These are phyloP conservation scores for Ichneumoninae sp. DNA, from an alignment of 2,888 invertebrate species.

Conservation along the genomic window DNA sequence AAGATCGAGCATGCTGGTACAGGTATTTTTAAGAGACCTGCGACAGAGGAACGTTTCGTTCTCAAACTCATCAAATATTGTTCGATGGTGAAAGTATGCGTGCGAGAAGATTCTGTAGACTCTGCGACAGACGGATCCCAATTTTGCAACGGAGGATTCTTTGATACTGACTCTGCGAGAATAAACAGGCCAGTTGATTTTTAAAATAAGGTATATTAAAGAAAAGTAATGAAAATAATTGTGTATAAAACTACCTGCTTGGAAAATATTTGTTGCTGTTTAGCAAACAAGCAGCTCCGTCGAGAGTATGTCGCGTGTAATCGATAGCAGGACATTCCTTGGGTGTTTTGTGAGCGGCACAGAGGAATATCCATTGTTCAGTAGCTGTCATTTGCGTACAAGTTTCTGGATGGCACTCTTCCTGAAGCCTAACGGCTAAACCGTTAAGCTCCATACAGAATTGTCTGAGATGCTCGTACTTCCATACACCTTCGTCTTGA, in stretches of 20 bases:
- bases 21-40: conserved; percentile 79
- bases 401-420: conserved; percentile 97
- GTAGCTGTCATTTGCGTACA: conserved; percentile 99
- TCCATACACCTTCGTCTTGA: conserved; percentile 99
- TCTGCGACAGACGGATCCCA: conserved; percentile 98
- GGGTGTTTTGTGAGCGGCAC: conserved; percentile 99
- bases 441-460: conserved; percentile 99
- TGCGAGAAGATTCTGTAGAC: conserved; percentile 99
- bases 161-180: conserved; percentile 96
- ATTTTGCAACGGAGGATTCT: conserved; percentile 98
- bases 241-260: conserved; percentile 90
- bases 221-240: not conserved
- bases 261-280: conserved; percentile 99
- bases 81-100: conserved; percentile 99
- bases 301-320: conserved; percentile 98
- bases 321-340: conserved; percentile 99
- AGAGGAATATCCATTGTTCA: conserved; percentile 99
- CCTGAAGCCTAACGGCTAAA: conserved; percentile 97
- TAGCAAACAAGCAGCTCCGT: conserved; percentile 98
- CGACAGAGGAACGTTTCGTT: conserved; percentile 97
- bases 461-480: conserved; percentile 99
- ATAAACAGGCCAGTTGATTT: not conserved
- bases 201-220: not conserved
- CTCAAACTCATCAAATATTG: conserved; percentile 99
- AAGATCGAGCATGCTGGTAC: not conserved